A percentile compares a stretch with the other conserved stretches of the same genome.
Evolutionary conservation across 1,140 invertebrate genomes (phyloP).

Genomic region (Lasioglossum albipes): DNA sequence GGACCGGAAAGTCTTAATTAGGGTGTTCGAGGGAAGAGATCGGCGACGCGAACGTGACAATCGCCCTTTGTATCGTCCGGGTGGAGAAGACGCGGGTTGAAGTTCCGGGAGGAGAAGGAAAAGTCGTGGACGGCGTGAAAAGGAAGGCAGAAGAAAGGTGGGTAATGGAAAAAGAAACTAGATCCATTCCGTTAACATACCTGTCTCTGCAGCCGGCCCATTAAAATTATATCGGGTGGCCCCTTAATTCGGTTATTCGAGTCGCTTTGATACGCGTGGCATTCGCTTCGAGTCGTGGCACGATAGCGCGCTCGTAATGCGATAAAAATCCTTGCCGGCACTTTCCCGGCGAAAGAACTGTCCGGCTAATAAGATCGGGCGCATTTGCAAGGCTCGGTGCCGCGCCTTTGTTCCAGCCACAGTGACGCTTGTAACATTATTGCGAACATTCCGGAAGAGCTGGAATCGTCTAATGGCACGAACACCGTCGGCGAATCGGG

Average conservation of each 20-base stretch:
- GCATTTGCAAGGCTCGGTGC: slow-evolving; percentile 48
- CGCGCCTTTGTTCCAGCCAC: slow-evolving; percentile 38
- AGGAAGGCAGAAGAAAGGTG: slow-evolving; percentile 14
- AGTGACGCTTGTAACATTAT: slow-evolving; percentile 52
- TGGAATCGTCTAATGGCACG: slow-evolving; percentile 56
- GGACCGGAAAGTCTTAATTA: slow-evolving; percentile 16
- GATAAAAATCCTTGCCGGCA: slow-evolving; percentile 57
- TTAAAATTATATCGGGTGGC: slow-evolving; percentile 57
- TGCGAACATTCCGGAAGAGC: slow-evolving; percentile 41
- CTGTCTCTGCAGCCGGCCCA: neutral
- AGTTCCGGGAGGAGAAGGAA: no score
- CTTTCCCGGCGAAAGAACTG: slow-evolving; percentile 32
- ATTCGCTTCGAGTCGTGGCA: slow-evolving; percentile 21
- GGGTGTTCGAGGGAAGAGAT: neutral
- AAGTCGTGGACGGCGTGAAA: neutral
- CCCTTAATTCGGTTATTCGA: slow-evolving; percentile 58
- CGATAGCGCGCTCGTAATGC: slow-evolving; percentile 41
- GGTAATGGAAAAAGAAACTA: slow-evolving; percentile 32
- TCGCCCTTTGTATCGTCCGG: neutral
- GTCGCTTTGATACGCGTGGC: slow-evolving; percentile 55
- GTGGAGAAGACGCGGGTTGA: neutral
- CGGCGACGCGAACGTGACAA: neutral
- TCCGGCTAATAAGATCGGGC: slow-evolving; percentile 57
- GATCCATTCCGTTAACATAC: slow-evolving; percentile 52
- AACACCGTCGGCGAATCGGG: neutral